Evolutionary conservation across 2,113 vertebrate genomes (phyloP), one percentile per base, ranked within the genome.

Genomic region (Progne subis): DNA sequence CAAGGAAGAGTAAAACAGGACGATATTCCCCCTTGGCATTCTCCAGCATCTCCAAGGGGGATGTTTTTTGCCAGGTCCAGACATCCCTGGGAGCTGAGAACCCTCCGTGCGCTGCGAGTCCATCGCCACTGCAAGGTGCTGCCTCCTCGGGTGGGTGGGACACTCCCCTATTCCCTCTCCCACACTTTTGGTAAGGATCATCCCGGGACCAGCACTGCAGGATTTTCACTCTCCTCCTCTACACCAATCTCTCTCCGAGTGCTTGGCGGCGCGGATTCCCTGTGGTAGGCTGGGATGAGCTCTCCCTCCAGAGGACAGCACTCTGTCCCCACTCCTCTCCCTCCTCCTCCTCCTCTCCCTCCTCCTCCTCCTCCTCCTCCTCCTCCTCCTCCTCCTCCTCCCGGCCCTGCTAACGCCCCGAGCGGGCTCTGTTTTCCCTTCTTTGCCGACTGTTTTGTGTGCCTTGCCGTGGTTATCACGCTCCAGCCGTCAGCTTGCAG

Each of bases 401-500:
- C 37, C 37, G 37, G 37, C 37, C 37, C 37, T 37, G 37, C 89
- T 29, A 11, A 8, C 68, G 29, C 5, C 93, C 71, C 5, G 1
- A 92, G 92, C 90, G 95, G 92, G 78, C 95, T 92, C 28, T 94
- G 92, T 94, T 97, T 96, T 67, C 76, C 83, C 69, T 57, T 4
- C 2, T 90, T 60, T 75, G 56, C 90, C 2, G 84, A 32, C 80
- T 68, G 91, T 92, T 96, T 91, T 74, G 31, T 67, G 89, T 37
- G 3, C 52, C 93, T 61, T 11, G 55, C 23, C 37, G 80, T n/a
- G 41, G 84, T 87, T 39, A 34, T 84, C 89, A 17, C 31, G 91
- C 89, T 92, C 87, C 94, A 92, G 87, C 94, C 91, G 55, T 92
- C 83, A 86, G 96, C 76, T 95, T 91, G 91, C 14, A 92, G 95